Evolutionary conservation across 2,113 vertebrate species (phyloP).

Genomic region (Pampusana beccarii): DNA sequence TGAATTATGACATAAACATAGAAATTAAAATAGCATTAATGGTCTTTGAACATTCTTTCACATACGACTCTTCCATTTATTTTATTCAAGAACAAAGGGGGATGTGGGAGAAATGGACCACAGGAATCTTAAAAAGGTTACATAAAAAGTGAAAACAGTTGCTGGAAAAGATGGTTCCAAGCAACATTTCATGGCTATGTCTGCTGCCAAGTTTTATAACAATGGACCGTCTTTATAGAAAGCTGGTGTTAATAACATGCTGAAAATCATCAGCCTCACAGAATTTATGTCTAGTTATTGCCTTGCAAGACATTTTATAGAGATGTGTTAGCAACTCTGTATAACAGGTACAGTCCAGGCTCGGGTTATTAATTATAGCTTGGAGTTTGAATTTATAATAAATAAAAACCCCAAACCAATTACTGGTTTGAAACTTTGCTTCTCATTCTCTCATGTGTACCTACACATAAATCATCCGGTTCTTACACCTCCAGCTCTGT

Average conservation of each 20-base stretch:
- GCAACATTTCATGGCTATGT: neutral
- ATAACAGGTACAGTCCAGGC: neutral
- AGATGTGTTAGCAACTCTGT: neutral
- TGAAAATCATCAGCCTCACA: slow-evolving; percentile 13
- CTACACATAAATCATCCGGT: neutral
- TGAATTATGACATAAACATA: neutral
- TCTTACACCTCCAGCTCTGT: neutral
- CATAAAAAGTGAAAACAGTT: neutral
- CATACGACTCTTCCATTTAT: neutral
- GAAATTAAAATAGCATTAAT: neutral
- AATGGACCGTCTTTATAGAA: neutral
- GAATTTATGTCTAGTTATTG: slow-evolving; percentile 24
- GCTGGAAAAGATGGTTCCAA: neutral
- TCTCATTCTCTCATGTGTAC: slow-evolving; percentile 5
- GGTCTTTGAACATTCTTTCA: neutral
- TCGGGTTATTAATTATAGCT: slow-evolving; percentile 40
- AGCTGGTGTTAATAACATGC: neutral
- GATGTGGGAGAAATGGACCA: neutral
- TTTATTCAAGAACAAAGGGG: neutral
- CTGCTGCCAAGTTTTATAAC: neutral
- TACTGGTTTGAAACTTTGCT: slow-evolving; percentile 8
- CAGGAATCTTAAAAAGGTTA: neutral
- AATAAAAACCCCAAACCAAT: slow-evolving; percentile 37
- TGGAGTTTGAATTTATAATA: slow-evolving; percentile 40
- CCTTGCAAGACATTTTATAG: slow-evolving; percentile 32